Evolutionary conservation across 2,888 invertebrate species (phyloP), one percentile per base, ranked within the genome.

Genomic region (Mythimna albipuncta): DNA sequence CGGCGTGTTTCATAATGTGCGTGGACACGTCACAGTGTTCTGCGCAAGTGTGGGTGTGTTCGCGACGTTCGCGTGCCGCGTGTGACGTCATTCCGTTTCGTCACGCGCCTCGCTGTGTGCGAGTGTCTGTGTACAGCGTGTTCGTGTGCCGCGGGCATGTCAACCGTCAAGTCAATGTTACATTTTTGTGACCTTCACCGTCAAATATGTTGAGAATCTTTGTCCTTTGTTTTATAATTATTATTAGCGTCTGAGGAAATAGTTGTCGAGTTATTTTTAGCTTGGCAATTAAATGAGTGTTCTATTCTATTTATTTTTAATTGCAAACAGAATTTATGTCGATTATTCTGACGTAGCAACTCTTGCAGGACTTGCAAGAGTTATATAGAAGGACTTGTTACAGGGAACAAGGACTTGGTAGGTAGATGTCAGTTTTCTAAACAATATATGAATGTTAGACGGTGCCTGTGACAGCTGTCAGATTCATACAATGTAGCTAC

Each of bases 151-250:
- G 90, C 90, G 89, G 90, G 87, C 89, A 90, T 91, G 91, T 92
- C 93, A 86, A 84, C 84, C 88, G 85, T 87, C 89, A 91, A 91
- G 91, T 91, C 95, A 94, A 94, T 94, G 95, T 93, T 95, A 95
- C 94, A 95, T 95, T 96, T 95, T 95, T 95, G 94, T 96, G 96
- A 96, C 96, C 96, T 96, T 96, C 95, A 95, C 96, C 95, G 94
- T 91, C 90, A 90, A 92, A 91, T 90, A 91, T 92, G 85, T 79
- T 67, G 77, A 72, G 83, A 83, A 82, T 87, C 88, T 90, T 90
- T 91, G 92, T 93, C 91, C 91, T 94, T 93, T 89, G 88, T 86
- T n/a, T 52, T 9, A 87, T 92, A 89, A 91, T 89, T 87, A 88
- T 92, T 89, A 91, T 89, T 87, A 75, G 65, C 35, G 73, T 83